phyloP scores from a whole-genome alignment of 2,888 invertebrate genomes.

The Noctua pronuba region DNA sequence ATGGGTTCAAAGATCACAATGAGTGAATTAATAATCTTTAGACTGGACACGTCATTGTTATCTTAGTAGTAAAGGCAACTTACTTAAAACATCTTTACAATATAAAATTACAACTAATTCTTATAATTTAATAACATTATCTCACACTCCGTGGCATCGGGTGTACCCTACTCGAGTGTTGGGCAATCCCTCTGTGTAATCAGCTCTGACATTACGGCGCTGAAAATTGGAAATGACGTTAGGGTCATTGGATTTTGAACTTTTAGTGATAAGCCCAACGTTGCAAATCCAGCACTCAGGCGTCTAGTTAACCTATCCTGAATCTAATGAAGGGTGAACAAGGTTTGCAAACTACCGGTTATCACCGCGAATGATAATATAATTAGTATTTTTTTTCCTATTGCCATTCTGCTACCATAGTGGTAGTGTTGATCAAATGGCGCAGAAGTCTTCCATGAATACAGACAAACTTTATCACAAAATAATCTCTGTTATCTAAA shows the following conservation, averaged over 20 bases:
- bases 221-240: background rate
- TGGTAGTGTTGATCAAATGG: background rate
- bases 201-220: background rate
- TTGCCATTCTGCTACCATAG: background rate
- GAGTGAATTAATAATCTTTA: slow-evolving; percentile 16
- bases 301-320: background rate
- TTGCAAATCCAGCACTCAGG: background rate
- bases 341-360: background rate
- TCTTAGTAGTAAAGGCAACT: slow-evolving; percentile 13
- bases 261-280: background rate
- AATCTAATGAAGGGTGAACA: background rate
- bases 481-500: slow-evolving; percentile 42
- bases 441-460: background rate
- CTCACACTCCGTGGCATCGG: background rate
- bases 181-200: background rate
- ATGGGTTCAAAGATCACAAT: slow-evolving; percentile 18
- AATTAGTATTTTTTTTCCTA: background rate
- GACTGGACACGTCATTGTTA: slow-evolving; percentile 14
- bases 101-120: slow-evolving; percentile 16
- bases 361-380: background rate
- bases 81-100: background rate
- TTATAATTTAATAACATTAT: background rate
- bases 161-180: background rate
- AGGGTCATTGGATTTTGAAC: background rate
- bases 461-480: slow-evolving; percentile 22